A percentile compares a stretch with the other conserved stretches of the same genome.
Evolutionary conservation across 2,888 invertebrate genomes (phyloP).

Genomic region (Celastrina argiolus): DNA sequence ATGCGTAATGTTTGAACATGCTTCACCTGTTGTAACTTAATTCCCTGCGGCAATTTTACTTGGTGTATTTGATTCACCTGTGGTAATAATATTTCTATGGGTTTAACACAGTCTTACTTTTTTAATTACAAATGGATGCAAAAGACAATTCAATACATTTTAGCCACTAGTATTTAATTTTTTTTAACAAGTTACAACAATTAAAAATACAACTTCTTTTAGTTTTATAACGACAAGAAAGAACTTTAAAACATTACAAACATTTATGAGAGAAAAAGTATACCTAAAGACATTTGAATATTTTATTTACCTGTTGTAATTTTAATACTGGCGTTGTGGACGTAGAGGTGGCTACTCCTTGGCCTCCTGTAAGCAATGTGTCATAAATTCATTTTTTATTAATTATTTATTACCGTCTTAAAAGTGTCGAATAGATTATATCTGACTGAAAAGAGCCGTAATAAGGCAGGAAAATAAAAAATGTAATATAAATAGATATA

Average conservation of each 20-base stretch:
- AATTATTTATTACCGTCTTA: too few species aligned
- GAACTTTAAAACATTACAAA: slow-evolving; percentile 13
- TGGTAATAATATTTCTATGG: slow-evolving; percentile 22
- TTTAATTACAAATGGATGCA: background rate
- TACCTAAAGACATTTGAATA: background rate
- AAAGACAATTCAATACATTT: background rate
- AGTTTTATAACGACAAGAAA: background rate
- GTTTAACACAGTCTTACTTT: background rate
- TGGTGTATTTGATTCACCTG: slow-evolving; percentile 72
- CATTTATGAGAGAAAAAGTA: slow-evolving; percentile 6
- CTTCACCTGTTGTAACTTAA: slow-evolving; percentile 72
- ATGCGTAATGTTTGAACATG: slow-evolving; percentile 29
- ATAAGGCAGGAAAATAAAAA: too few species aligned
- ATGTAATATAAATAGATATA: too few species aligned
- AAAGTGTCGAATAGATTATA: too few species aligned
- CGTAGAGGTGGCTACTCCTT: slow-evolving; percentile 56
- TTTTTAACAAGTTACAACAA: background rate
- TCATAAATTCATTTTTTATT: too few species aligned
- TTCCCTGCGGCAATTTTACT: slow-evolving; percentile 69
- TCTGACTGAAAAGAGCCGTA: too few species aligned
- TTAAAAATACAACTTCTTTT: background rate
- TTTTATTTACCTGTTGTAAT: slow-evolving; percentile 60
- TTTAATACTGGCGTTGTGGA: slow-evolving; percentile 62
- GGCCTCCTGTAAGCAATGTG: slow-evolving; percentile 46
- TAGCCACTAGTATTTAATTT: background rate